phyloP scores from a whole-genome alignment of 1,140 invertebrate genomes.

The Hetaerina americana region DNA sequence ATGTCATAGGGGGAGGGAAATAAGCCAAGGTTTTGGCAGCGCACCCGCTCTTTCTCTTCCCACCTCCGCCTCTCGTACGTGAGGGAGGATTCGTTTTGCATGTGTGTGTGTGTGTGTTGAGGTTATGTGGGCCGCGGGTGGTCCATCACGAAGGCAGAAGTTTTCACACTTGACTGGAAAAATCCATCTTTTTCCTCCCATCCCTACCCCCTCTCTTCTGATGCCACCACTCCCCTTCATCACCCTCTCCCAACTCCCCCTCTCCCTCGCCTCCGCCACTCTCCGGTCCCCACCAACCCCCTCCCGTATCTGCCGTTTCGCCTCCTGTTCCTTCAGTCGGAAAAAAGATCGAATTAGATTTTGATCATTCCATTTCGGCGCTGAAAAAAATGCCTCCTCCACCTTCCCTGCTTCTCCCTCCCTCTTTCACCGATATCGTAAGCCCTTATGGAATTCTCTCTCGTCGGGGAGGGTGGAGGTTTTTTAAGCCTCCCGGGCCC shows the following conservation, averaged over 20 bases:
- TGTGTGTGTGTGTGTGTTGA: too few relatives aligned
- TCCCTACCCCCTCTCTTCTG: too few relatives aligned
- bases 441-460: not conserved
- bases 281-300: not conserved
- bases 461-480: not conserved
- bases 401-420: too few relatives aligned
- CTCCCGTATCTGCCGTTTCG: not conserved
- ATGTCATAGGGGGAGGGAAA: too few relatives aligned
- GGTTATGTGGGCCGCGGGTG: too few relatives aligned
- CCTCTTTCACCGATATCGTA: too few relatives aligned
- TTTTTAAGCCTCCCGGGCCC: not conserved
- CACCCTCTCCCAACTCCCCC: not conserved
- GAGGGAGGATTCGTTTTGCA: too few relatives aligned
- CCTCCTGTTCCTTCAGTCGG: not conserved
- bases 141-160: not conserved
- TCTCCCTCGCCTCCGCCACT: too few relatives aligned
- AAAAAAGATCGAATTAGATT: not conserved
- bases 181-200: not conserved
- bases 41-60: too few relatives aligned
- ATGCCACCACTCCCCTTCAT: not conserved
- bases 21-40: too few relatives aligned
- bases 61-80: too few relatives aligned
- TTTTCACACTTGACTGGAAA: not conserved
- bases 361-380: not conserved
- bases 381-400: not conserved